Evolutionary conservation across 2,113 vertebrate genomes (phyloP).

Genomic region (Aegotheles bennettii): DNA sequence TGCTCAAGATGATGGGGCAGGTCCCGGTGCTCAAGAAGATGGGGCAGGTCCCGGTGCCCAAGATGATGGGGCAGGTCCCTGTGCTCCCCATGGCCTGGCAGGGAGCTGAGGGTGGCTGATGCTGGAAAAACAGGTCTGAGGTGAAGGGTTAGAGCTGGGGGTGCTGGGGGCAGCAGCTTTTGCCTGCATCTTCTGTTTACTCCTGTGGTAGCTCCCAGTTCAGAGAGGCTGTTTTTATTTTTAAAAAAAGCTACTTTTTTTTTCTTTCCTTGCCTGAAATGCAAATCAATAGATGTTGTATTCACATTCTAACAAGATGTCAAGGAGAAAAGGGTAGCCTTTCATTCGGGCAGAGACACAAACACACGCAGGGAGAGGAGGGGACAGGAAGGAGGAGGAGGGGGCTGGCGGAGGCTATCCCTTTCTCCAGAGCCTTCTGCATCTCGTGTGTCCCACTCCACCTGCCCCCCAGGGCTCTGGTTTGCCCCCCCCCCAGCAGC

Average conservation of each 20-base stretch:
- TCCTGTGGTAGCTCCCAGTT: slow-evolving; percentile 15
- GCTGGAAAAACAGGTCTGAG: not conserved
- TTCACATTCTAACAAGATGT: slow-evolving; percentile 73
- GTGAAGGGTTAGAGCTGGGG: not conserved
- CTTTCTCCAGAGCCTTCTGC: not conserved
- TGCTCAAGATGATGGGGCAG: too few species aligned
- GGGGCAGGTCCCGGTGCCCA: not conserved
- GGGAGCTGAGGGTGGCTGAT: not conserved
- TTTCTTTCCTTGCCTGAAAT: slow-evolving; percentile 57
- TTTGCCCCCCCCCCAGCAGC: not conserved
- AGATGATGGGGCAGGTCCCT: not conserved
- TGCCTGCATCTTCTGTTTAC: not conserved
- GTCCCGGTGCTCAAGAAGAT: not conserved
- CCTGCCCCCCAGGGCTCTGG: rapidly evolving
- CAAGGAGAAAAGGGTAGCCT: slow-evolving; percentile 77
- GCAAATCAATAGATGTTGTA: slow-evolving; percentile 77
- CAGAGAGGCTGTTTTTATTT: not conserved
- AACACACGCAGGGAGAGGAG: not conserved
- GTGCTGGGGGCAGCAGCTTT: not conserved
- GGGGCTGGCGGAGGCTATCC: not conserved
- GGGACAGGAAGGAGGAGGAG: slow-evolving; percentile 4
- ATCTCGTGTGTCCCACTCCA: too few species aligned
- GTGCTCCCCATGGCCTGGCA: not conserved
- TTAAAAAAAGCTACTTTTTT: not conserved
- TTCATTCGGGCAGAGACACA: slow-evolving; percentile 60